phyloP scores from a whole-genome alignment of 2,113 vertebrate genomes.

The Microtus ochrogaster region DNA sequence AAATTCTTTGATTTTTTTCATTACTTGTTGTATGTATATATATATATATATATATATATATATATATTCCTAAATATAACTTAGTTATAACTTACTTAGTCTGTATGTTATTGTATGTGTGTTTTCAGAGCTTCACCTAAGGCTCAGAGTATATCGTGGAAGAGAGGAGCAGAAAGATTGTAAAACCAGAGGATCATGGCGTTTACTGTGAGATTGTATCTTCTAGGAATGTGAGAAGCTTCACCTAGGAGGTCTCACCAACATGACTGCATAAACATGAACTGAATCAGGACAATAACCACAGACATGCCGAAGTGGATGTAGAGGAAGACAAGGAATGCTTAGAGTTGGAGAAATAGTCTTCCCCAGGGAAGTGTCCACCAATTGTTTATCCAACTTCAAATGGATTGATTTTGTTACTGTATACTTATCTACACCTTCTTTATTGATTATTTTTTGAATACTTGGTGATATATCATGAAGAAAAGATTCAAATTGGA shows the following conservation, averaged over 20 bases:
- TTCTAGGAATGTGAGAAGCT: not conserved
- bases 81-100: not conserved
- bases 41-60: not conserved
- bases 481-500: not conserved
- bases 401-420: not conserved
- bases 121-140: not conserved
- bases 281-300: not conserved
- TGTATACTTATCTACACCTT: not conserved
- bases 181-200: too few species aligned
- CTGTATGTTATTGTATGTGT: not conserved
- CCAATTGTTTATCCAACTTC: not conserved
- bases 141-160: not conserved
- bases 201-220: too few species aligned
- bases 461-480: not conserved
- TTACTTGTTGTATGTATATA: not conserved
- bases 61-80: not conserved
- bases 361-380: not conserved
- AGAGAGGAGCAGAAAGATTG: not conserved
- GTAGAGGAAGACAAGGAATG: not conserved
- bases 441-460: constrained; percentile 36
- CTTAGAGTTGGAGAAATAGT: not conserved
- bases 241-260: not conserved
- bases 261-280: not conserved
- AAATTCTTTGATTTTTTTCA: not conserved
- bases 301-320: not conserved